phyloP scores from a whole-genome alignment of 2,797 vertebrate species.

The Bradypodion ventrale region DNA sequence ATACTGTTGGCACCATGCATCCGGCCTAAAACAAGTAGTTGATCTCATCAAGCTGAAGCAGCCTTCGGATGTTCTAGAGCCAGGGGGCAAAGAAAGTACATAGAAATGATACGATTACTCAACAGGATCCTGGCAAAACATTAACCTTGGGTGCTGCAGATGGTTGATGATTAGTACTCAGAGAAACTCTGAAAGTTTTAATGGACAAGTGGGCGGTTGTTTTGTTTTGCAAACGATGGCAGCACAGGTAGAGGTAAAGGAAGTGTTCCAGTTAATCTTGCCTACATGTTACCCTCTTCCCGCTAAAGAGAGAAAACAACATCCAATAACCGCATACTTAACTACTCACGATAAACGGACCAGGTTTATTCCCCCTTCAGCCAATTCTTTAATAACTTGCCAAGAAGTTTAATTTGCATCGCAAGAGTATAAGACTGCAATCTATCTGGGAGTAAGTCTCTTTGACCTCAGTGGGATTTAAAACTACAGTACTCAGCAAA shows the following conservation, averaged over 20 bases:
- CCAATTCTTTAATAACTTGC: neutral
- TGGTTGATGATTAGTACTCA: constrained; percentile 26
- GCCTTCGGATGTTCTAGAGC: neutral
- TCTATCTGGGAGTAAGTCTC: neutral
- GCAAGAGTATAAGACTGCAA: neutral
- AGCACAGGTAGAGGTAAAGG: neutral
- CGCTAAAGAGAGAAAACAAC: neutral
- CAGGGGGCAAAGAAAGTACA: constrained; percentile 33
- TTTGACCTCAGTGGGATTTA: neutral
- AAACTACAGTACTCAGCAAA: no score
- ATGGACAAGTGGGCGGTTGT: constrained; percentile 14
- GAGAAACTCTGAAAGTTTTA: constrained; percentile 31
- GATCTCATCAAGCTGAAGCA: neutral
- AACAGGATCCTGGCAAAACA: constrained; percentile 60
- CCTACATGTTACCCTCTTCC: neutral
- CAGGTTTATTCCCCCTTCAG: neutral
- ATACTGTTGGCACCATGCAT: no score
- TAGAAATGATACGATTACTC: constrained; percentile 48
- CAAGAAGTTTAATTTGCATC: neutral
- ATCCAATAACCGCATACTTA: neutral
- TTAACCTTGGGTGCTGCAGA: constrained; percentile 58
- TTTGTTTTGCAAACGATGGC: constrained; percentile 28
- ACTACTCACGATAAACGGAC: neutral
- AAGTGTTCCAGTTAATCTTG: neutral
- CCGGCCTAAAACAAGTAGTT: neutral